Evolutionary conservation across 2,797 vertebrate genomes (phyloP).

Genomic region (Megaceryle alcyon): DNA sequence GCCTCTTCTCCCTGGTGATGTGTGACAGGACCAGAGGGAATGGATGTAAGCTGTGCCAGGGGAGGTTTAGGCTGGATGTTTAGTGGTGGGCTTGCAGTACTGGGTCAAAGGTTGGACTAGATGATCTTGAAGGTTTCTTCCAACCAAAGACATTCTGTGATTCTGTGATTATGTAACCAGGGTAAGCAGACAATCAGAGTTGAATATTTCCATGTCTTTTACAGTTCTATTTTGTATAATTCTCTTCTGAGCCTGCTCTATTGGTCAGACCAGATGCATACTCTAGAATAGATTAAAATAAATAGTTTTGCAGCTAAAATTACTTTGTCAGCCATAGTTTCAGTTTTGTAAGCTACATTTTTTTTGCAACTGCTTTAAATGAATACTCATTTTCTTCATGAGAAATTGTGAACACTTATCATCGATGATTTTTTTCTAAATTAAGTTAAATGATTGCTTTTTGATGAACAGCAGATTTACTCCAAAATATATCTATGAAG

Average conservation of each 20-base stretch:
- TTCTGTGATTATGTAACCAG: neutral
- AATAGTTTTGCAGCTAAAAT: slow-evolving; percentile 7
- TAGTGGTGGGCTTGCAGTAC: too few species aligned
- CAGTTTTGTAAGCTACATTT: neutral
- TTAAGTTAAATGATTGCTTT: neutral
- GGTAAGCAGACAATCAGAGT: neutral
- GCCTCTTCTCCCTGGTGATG: too few species aligned
- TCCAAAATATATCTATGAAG: neutral
- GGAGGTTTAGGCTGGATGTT: too few species aligned
- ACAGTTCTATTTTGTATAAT: neutral
- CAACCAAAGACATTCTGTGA: too few species aligned
- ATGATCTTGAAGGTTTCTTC: too few species aligned
- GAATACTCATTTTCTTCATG: neutral
- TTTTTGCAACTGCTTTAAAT: neutral
- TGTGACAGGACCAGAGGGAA: too few species aligned
- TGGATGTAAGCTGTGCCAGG: too few species aligned
- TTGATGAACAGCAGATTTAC: neutral
- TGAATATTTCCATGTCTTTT: neutral
- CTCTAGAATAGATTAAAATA: neutral
- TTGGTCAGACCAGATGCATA: neutral
- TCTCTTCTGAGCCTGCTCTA: neutral
- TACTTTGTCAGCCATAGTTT: neutral
- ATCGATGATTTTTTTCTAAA: neutral
- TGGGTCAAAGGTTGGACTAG: too few species aligned
- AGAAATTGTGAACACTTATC: neutral